A percentile compares a stretch with the other conserved stretches of the same genome.
These are phyloP conservation scores for Pygmarrhopalites habei DNA, from an alignment of 1,140 invertebrate genomes.

Conservation along the genomic window DNA sequence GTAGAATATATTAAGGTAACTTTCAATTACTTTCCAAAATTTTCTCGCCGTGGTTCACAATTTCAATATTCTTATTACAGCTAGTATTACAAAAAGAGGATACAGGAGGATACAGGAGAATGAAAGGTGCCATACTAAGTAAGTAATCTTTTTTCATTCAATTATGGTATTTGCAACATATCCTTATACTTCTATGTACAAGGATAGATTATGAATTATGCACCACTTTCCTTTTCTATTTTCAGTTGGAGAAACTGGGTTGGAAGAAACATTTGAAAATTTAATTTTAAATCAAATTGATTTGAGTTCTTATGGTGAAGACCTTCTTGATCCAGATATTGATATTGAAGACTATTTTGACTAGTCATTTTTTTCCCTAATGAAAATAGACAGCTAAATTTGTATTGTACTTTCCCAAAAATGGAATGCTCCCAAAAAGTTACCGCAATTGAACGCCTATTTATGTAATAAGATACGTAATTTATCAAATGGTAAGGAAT, in stretches of 20 bases:
- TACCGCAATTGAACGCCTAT: too few relatives aligned
- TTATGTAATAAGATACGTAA: too few relatives aligned
- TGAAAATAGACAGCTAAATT: too few relatives aligned
- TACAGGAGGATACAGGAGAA: too few relatives aligned
- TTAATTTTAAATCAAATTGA: slow-evolving; percentile 92
- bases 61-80: slow-evolving; percentile 54
- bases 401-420: too few relatives aligned
- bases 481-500: too few relatives aligned
- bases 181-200: neutral
- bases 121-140: slow-evolving; percentile 90
- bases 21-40: too few relatives aligned
- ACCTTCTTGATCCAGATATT: slow-evolving; percentile 88
- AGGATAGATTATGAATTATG: slow-evolving; percentile 57
- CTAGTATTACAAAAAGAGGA: slow-evolving; percentile 64
- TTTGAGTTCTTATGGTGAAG: slow-evolving; percentile 76
- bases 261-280: slow-evolving; percentile 98
- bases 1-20: slow-evolving; percentile 81
- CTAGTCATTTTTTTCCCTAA: too few relatives aligned
- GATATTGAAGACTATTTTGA: slow-evolving; percentile 99
- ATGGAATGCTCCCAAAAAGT: too few relatives aligned
- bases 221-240: too few relatives aligned
- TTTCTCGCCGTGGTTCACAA: too few relatives aligned
- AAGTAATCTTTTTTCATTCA: too few relatives aligned
- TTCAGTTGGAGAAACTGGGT: slow-evolving; percentile 93
- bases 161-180: slow-evolving; percentile 51